phyloP scores from a whole-genome alignment of 2,113 vertebrate species.

The Phodopus roborovskii region DNA sequence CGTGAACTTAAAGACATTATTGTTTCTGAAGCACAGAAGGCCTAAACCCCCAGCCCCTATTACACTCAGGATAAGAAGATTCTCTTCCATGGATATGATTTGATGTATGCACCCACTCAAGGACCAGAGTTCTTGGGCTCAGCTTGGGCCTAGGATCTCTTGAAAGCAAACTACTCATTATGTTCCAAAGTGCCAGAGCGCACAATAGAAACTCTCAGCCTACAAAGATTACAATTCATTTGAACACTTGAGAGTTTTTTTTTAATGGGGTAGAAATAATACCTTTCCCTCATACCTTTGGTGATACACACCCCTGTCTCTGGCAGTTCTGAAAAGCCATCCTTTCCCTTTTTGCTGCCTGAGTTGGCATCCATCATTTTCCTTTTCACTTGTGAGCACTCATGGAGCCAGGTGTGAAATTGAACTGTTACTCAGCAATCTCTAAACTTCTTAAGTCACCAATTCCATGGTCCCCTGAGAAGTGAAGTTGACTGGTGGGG shows the following conservation, averaged over 20 bases:
- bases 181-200: slow-evolving; percentile 9
- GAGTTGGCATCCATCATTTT: slow-evolving; percentile 16
- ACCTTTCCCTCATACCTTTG: slow-evolving; percentile 15
- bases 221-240: slow-evolving; percentile 21
- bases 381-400: not conserved
- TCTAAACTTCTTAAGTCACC: not conserved
- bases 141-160: slow-evolving; percentile 33
- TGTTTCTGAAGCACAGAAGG: slow-evolving; percentile 48
- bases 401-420: not conserved
- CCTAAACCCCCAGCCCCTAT: not conserved
- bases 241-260: slow-evolving; percentile 40
- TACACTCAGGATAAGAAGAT: slow-evolving; percentile 1
- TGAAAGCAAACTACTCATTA: slow-evolving; percentile 51
- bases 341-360: not conserved
- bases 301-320: not conserved
- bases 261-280: slow-evolving; percentile 3
- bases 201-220: slow-evolving; percentile 45
- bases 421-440: not conserved
- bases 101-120: not conserved
- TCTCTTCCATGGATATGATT: slow-evolving; percentile 16
- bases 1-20: slow-evolving; percentile 13
- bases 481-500: not conserved
- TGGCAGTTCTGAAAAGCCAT: not conserved
- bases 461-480: not conserved
- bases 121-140: not conserved